Base-by-base conservation (phyloP, 1,140 invertebrate genomes). In the Cataglyphis hispanica region DNA sequence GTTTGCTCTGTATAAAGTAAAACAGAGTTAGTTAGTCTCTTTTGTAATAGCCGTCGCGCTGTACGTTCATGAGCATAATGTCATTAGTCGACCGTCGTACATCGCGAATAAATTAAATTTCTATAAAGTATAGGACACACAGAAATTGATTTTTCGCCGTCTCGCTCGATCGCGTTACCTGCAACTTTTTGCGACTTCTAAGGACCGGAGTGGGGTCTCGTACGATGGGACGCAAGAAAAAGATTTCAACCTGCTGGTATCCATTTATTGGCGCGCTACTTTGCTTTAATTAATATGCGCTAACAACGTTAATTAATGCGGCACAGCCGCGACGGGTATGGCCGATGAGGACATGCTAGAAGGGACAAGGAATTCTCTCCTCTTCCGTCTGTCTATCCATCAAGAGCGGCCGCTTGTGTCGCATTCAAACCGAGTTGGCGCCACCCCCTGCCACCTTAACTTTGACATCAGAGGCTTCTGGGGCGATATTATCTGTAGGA, bases 241-340 rank as follows among this genome's bases (percentile, higher is more conserved):
- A 87, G 80, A 83, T 89, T 84, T 63, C 72, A 60, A 61, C 19
- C 84, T 58, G 50, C 34, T 3, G 50, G 64, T 53, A 25, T 25
- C 25, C 81, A 60, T 53, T 58, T 66, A 77, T 87, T 63, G 75
- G 16, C 58, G 19, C 81, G 80, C 76, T 90, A 91, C 91, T 91
- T 88, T 78, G 80, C 72, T 84, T 89, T 88, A 89, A 93, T 93
- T 93, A 91, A 87, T 92, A 87, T 83, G 72, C 89, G 87, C 91
- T 90, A 92, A 92, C 91, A 86, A 89, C 63, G 63, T 91, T 93
- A 92, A 93, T 93, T 92, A 92, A 91, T 90, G 84, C 84, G 25
- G 80, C 88, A 84, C 46, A 84, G 40, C 69, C 63, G 22, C 76
- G 67, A 67, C 67, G 86, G 69, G 43, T 37, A 69, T 37, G 66